Conservation (phyloP, 1,140 invertebrate species). For the Colletes gigas region DNA sequence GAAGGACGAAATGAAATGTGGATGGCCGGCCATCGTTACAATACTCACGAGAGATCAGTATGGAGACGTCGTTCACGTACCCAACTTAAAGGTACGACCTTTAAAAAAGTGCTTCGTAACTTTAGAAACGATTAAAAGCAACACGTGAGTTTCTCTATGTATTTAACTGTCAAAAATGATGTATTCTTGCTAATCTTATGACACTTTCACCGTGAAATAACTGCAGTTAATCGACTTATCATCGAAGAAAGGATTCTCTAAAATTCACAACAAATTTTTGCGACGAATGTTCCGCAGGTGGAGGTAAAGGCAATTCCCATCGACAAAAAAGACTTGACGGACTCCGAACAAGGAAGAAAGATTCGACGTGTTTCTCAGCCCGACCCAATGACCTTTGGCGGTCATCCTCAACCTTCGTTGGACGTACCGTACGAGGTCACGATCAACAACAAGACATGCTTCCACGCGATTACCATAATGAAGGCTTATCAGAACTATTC, state of each 20-base stretch:
- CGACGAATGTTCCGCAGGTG: conserved; percentile 69
- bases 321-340: conserved; percentile 84
- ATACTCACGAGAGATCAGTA: conserved; percentile 96
- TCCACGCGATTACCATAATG: conserved; percentile 97
- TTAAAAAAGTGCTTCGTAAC: background rate
- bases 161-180: too few species aligned
- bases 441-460: conserved; percentile 94
- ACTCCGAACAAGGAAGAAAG: conserved; percentile 81
- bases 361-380: conserved; percentile 84
- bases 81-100: conserved; percentile 88
- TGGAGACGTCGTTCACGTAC: conserved; percentile 91
- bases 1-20: conserved; percentile 89
- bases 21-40: conserved; percentile 90
- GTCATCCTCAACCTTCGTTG: conserved; percentile 86
- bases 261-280: background rate
- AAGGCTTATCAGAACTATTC: conserved; percentile 97
- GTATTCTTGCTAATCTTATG: too few species aligned
- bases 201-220: too few species aligned
- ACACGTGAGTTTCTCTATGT: too few species aligned
- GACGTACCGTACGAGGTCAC: conserved; percentile 93
- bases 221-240: too few species aligned
- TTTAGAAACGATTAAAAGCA: background rate
- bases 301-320: conserved; percentile 89
- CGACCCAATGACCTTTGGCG: conserved; percentile 87
- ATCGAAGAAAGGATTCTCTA: too few species aligned